Percentiles rank a stretch among this genome's conserved stretches.
These are phyloP conservation scores for Nematostella vectensis DNA, from an alignment of 92 coral and sea anemone genomes.

Conservation along the genomic window DNA sequence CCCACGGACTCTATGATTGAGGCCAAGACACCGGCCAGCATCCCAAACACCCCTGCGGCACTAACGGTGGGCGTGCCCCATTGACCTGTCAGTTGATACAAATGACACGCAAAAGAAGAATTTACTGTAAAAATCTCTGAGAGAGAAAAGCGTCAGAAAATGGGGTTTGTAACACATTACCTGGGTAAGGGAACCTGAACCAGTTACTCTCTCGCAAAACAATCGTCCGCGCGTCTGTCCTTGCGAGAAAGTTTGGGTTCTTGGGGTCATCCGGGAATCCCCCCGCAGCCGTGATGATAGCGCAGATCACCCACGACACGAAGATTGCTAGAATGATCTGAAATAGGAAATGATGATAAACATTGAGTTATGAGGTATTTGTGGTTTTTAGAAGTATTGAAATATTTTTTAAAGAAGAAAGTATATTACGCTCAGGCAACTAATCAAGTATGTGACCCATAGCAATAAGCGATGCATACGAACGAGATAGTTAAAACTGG, in stretches of 20 bases:
- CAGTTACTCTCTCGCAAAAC: slow-evolving; percentile 68
- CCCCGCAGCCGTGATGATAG: slow-evolving; percentile 72
- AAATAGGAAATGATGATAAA: not conserved
- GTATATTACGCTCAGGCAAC: too few relatives aligned
- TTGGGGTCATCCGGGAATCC: slow-evolving; percentile 55
- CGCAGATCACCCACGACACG: slow-evolving; percentile 72
- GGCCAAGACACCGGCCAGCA: slow-evolving; percentile 88
- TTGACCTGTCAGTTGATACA: slow-evolving; percentile 47
- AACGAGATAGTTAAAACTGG: too few relatives aligned
- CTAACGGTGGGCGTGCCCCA: slow-evolving; percentile 96
- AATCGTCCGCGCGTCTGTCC: slow-evolving; percentile 64
- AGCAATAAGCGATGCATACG: too few relatives aligned
- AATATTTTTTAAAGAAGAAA: too few relatives aligned
- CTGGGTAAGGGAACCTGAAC: slow-evolving; percentile 92
- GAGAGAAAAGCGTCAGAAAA: too few relatives aligned
- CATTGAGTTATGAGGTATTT: too few relatives aligned
- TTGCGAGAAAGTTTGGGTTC: slow-evolving; percentile 47
- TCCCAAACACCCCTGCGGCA: slow-evolving; percentile 93
- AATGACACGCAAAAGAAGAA: too few relatives aligned
- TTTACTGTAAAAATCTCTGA: too few relatives aligned
- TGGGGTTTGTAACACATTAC: too few relatives aligned
- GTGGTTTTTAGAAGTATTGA: too few relatives aligned
- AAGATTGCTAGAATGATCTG: slow-evolving; percentile 70
- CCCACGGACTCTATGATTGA: slow-evolving; percentile 93
- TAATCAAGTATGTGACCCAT: too few relatives aligned